These are phyloP conservation scores for Tetrax tetrax DNA, from an alignment of 2,113 vertebrate species.

Conservation along the genomic window DNA sequence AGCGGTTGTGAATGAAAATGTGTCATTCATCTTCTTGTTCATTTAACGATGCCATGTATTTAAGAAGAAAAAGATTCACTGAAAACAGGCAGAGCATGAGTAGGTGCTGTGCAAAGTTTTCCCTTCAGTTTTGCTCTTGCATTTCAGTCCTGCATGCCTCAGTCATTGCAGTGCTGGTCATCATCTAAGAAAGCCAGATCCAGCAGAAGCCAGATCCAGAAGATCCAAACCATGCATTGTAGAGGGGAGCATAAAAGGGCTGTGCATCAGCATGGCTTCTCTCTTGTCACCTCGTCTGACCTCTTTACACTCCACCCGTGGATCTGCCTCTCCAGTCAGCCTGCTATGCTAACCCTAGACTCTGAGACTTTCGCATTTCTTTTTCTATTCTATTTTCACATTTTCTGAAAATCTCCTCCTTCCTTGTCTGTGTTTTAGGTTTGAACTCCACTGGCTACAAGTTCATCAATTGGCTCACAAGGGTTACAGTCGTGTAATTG, in stretches of 20 bases:
- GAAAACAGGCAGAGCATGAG: neutral
- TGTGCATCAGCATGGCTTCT: fast-evolving
- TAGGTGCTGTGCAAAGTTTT: neutral
- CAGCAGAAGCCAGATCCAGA: neutral
- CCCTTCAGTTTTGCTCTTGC: neutral
- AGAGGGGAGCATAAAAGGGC: neutral
- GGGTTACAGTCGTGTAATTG: neutral
- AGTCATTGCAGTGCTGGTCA: neutral
- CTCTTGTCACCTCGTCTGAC: neutral
- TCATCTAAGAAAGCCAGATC: neutral
- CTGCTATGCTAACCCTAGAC: neutral
- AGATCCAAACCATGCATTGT: neutral
- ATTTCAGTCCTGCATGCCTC: neutral
- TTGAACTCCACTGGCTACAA: neutral
- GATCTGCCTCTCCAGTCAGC: neutral
- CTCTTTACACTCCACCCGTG: neutral
- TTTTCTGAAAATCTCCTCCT: neutral
- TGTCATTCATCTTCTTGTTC: neutral
- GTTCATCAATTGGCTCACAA: neutral
- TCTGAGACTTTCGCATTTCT: neutral
- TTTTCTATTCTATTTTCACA: neutral
- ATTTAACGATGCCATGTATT: neutral
- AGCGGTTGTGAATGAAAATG: neutral
- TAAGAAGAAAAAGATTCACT: neutral
- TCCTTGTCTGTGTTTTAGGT: neutral